phyloP scores from a whole-genome alignment of 37 sponge, comb jelly and placozoan species.

The Axinella damicornis region DNA sequence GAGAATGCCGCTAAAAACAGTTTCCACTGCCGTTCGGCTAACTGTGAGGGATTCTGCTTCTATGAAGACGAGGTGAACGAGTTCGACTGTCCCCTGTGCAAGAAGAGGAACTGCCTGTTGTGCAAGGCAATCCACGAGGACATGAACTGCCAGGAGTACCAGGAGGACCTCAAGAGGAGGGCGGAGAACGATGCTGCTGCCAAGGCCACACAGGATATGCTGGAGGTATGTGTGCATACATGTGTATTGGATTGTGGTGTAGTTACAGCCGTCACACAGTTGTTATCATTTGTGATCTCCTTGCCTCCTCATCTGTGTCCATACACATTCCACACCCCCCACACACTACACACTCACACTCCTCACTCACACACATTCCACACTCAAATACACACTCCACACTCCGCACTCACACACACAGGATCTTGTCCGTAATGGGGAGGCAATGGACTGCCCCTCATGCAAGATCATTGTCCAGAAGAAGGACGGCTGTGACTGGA shows the following conservation, averaged over 20 bases:
- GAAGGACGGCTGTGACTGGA: constrained; percentile 97
- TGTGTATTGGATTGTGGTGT: no score
- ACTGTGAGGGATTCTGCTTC: constrained; percentile 91
- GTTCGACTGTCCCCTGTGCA: constrained; percentile 77
- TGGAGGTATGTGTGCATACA: constrained; percentile 73
- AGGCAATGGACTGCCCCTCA: constrained; percentile 90
- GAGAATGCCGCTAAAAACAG: constrained; percentile 74
- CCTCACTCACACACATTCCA: not conserved
- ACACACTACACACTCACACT: not conserved
- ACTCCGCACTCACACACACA: not conserved
- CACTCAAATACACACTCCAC: no score
- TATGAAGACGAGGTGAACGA: constrained; percentile 93
- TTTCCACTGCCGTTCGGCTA: constrained; percentile 84
- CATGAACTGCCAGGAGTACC: constrained; percentile 96
- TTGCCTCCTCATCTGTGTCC: no score
- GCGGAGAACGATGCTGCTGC: constrained; percentile 94
- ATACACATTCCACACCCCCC: no score
- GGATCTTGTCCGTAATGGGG: constrained; percentile 77
- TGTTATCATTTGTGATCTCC: no score
- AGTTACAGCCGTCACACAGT: no score
- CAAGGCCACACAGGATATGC: constrained; percentile 84
- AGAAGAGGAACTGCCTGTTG: constrained; percentile 72
- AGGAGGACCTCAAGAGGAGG: constrained; percentile 88
- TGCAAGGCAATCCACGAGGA: constrained; percentile 94
- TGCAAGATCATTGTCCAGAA: constrained; percentile 92